Conservation (phyloP, 2,113 vertebrate genomes). For the Gymnorhina tibicen region DNA sequence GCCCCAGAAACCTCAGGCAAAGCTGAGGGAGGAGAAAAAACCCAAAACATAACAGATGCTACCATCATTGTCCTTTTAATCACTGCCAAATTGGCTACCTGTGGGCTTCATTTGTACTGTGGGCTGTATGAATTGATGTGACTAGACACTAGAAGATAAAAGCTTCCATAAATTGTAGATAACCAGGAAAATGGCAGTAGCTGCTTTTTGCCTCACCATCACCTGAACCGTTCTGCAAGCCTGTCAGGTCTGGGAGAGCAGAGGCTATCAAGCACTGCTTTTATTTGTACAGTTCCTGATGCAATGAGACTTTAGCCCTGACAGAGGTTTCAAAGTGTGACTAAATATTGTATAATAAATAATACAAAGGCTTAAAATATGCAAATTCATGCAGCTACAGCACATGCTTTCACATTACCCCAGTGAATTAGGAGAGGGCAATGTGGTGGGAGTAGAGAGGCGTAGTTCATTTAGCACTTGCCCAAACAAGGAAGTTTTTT, state of each 20-base stretch:
- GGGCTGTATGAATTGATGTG: background rate
- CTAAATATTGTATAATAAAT: background rate
- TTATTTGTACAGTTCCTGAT: background rate
- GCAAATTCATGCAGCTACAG: background rate
- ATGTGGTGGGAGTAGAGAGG: background rate
- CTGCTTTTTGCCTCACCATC: background rate
- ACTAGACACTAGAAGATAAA: background rate
- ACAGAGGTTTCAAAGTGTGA: background rate
- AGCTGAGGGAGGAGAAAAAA: background rate
- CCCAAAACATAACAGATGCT: background rate
- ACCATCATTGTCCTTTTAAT: background rate
- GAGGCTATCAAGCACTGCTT: background rate
- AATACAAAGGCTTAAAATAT: background rate
- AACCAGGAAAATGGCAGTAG: background rate
- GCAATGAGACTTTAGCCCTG: background rate
- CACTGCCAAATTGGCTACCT: background rate
- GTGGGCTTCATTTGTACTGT: background rate
- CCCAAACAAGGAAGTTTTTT: background rate
- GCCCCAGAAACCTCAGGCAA: background rate
- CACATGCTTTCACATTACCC: background rate
- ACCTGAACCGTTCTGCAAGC: background rate
- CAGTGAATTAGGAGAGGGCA: background rate
- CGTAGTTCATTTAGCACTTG: background rate
- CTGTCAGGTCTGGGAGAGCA: background rate
- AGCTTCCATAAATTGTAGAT: background rate